Conservation (phyloP, 1,140 invertebrate species). For the Venturia canescens region DNA sequence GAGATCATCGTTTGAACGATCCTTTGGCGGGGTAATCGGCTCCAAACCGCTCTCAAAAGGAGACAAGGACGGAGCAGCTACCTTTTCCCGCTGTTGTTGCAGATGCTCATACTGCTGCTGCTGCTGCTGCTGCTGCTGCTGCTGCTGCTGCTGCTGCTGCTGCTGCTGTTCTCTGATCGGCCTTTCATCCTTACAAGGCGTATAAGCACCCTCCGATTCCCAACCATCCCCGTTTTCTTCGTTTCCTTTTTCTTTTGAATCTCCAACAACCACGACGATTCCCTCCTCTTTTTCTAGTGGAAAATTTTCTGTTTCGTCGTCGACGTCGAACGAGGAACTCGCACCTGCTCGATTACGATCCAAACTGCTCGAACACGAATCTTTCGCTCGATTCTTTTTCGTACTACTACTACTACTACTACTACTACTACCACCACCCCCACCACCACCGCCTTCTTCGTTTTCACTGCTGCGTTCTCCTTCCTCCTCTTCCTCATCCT, state of each 20-base stretch:
- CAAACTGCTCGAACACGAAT: slow-evolving; percentile 25
- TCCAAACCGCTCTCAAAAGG: slow-evolving; percentile 67
- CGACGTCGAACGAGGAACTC: slow-evolving; percentile 55
- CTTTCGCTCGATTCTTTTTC: slow-evolving; percentile 21
- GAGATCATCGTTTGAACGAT: slow-evolving; percentile 67
- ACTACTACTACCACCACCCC: no score
- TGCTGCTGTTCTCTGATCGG: slow-evolving; percentile 67
- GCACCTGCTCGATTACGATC: slow-evolving; percentile 50
- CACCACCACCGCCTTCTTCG: no score
- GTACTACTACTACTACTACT: no score
- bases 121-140: no score
- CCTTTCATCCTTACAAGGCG: slow-evolving; percentile 72
- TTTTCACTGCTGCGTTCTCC: slow-evolving; percentile 41
- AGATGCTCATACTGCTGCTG: no score
- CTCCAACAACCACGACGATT: no score
- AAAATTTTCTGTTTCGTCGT: slow-evolving; percentile 61
- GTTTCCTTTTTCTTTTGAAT: no score
- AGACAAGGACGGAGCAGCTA: no score
- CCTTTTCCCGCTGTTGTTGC: no score
- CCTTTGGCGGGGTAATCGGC: slow-evolving; percentile 71
- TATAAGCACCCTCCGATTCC: slow-evolving; percentile 74
- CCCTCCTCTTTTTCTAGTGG: slow-evolving; percentile 60
- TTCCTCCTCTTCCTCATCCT: no score
- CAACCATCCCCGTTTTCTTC: slow-evolving; percentile 54
- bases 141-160: no score